Base-by-base conservation (phyloP, 2,113 vertebrate genomes). In the Psophia crepitans region DNA sequence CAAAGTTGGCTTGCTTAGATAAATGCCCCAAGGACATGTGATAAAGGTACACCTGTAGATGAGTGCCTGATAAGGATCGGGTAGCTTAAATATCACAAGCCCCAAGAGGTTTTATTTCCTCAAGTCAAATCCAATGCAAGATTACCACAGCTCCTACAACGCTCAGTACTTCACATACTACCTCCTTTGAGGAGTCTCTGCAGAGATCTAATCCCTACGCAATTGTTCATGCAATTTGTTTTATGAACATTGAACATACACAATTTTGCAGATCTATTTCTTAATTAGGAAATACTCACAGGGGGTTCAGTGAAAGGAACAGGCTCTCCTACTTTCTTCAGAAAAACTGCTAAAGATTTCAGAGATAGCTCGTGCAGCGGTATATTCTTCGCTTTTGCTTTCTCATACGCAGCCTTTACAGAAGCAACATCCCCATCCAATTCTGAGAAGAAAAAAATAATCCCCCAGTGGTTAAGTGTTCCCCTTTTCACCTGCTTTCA, bases 251-350 rank as follows among this genome's bases (percentile, higher is more conserved):
- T 17, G 75, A 93, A 81, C 70, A 87, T 18, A 92, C 24, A 48
- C 56, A 77, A 46, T 51, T 84, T 87, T 70, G 76, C 33, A 91
- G 73, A 97, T 96, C 90, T 92, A 57, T 87, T 91, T 82, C 56
- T 93, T 97, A 97, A 98, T 86, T 94, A 96, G 84, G 87, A 95
- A 96, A 95, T 95, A 98, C 99, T 99, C 98, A 99, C 99, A 44
- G 99, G 98, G 92, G 99, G 99, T 90, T 99, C 99, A 9, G 95
- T 14, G 97, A 99, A 99, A 92, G 99, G 99, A 70, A 98, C 95
- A 7, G 96, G 49, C 95, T 99, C 98, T 73, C 98, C 99, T 13
- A 84, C 97, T 7, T 97, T 75, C 75, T 96, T 99, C 98, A 99
- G 98, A 65, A 99, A 97, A 69, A 14, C 8, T 14, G 99, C 99